These are phyloP conservation scores for Acleris holmiana DNA, from an alignment of 2,888 invertebrate species.

Conservation along the genomic window DNA sequence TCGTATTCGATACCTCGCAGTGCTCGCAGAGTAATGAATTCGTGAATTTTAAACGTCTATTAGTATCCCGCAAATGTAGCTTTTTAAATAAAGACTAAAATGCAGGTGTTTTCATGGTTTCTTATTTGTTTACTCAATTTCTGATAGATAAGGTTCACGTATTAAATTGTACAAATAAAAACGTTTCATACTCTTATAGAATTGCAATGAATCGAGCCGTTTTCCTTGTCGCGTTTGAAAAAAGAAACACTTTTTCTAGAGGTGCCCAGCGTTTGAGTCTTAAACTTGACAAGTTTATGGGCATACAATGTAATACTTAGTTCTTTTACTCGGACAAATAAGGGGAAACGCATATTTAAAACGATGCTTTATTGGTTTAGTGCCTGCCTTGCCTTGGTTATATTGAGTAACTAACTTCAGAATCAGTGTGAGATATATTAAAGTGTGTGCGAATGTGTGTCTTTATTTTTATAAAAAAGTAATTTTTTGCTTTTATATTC, in stretches of 20 bases:
- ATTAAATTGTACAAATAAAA: conserved; percentile 16
- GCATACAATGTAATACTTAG: conserved; percentile 11
- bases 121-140: conserved; percentile 60
- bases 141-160: conserved; percentile 61
- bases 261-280: background rate
- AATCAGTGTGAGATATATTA: no score
- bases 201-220: conserved; percentile 19
- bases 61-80: conserved; percentile 63
- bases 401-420: no score
- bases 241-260: conserved; percentile 9
- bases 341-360: conserved; percentile 25
- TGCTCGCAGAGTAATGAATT: conserved; percentile 46
- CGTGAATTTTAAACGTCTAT: conserved; percentile 65
- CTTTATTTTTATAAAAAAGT: no score
- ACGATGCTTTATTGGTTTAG: no score
- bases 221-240: conserved; percentile 17
- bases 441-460: no score
- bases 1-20: conserved; percentile 41
- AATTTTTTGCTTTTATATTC: no score
- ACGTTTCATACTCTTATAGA: conserved; percentile 13
- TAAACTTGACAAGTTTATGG: conserved; percentile 20
- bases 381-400: no score
- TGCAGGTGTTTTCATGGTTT: conserved; percentile 67
- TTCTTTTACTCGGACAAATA: background rate
- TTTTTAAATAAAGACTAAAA: conserved; percentile 51